Evolutionary conservation across 2,888 invertebrate genomes (phyloP).

Genomic region (Didymodactylos carnosus): DNA sequence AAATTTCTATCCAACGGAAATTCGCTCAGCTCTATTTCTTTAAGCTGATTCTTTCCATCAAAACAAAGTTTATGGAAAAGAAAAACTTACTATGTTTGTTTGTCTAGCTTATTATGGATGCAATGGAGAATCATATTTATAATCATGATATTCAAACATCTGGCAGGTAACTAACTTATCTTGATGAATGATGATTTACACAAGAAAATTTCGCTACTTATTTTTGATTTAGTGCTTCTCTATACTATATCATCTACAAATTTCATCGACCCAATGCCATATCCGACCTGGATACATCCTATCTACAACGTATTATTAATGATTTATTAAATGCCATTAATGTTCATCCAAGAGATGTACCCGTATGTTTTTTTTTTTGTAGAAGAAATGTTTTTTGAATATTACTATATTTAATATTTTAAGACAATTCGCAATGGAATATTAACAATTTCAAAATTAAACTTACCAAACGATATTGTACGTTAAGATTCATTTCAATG

Average conservation of each 20-base stretch:
- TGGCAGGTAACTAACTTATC: conserved; percentile 26
- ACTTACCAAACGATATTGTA: not conserved
- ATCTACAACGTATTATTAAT: conserved; percentile 48
- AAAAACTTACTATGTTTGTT: not conserved
- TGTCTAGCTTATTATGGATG: conserved; percentile 50
- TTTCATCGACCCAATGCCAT: conserved; percentile 48
- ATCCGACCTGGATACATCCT: conserved; percentile 47
- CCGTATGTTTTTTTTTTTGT: no score
- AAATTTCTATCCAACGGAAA: no score
- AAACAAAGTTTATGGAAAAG: not conserved
- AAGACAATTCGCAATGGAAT: not conserved
- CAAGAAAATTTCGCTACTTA: conserved; percentile 2
- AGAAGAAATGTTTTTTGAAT: not conserved
- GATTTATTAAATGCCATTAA: conserved; percentile 72
- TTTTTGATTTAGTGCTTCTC: conserved; percentile 54
- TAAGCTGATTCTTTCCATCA: no score
- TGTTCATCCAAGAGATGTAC: conserved; percentile 59
- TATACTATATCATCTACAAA: conserved; percentile 81
- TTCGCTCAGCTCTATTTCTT: no score
- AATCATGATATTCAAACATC: conserved; percentile 74
- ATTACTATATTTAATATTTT: not conserved
- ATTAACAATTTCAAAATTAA: not conserved
- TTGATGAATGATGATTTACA: not conserved
- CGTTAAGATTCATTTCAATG: not conserved
- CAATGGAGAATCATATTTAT: conserved; percentile 65